Conservation (phyloP, 2,888 invertebrate genomes). For the Malacosoma neustria region DNA sequence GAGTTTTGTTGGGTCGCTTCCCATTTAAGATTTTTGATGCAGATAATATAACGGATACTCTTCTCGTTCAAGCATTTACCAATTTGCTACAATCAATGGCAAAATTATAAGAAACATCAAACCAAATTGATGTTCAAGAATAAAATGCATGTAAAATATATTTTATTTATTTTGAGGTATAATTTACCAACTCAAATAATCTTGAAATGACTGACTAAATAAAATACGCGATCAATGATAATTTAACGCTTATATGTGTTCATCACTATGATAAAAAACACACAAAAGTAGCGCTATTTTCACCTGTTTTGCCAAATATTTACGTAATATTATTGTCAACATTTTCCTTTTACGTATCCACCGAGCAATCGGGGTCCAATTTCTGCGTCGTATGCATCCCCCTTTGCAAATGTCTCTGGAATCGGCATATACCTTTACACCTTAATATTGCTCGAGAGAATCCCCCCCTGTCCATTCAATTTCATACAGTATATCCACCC, state of each 20-base stretch:
- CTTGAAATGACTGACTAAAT: too few species aligned
- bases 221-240: too few species aligned
- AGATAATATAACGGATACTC: background rate
- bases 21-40: constrained; percentile 4
- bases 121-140: background rate
- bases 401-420: constrained; percentile 42
- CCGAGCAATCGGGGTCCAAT: constrained; percentile 49
- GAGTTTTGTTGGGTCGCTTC: constrained; percentile 4
- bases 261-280: too few species aligned
- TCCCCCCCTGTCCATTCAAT: constrained; percentile 59
- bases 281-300: too few species aligned
- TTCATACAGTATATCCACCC: constrained; percentile 36
- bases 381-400: constrained; percentile 38
- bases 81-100: background rate
- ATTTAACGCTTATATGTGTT: too few species aligned
- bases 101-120: background rate
- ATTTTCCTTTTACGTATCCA: constrained; percentile 37
- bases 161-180: background rate
- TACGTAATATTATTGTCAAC: too few species aligned
- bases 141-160: background rate
- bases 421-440: constrained; percentile 53
- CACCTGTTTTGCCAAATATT: too few species aligned
- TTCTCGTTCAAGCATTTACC: background rate
- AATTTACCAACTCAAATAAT: too few species aligned
- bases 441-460: constrained; percentile 66